phyloP scores from a whole-genome alignment of 2,888 invertebrate species.

The Adela reaumurella region DNA sequence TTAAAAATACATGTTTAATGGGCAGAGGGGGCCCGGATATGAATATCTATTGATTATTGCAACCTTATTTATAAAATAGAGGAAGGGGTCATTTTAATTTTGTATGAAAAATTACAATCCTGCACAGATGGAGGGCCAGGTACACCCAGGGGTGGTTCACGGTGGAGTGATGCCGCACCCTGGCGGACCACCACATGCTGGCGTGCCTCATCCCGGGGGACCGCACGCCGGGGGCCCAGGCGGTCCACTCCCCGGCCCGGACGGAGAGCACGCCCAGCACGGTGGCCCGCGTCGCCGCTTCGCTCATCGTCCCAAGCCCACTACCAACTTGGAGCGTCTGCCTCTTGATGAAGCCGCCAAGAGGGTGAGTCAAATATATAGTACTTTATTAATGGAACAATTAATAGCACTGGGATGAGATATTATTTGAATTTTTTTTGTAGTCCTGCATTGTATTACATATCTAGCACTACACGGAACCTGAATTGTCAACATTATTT shows the following conservation, averaged over 20 bases:
- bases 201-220: slow-evolving; percentile 26
- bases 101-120: no score
- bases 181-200: slow-evolving; percentile 26
- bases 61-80: no score
- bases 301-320: slow-evolving; percentile 39
- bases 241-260: slow-evolving; percentile 18
- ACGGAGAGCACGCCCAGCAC: slow-evolving; percentile 38
- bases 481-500: no score
- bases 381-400: no score
- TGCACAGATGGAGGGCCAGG: slow-evolving; percentile 42
- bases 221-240: slow-evolving; percentile 12
- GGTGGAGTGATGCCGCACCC: slow-evolving; percentile 1
- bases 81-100: no score
- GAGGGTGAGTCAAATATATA: slow-evolving; percentile 55
- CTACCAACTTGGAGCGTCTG: slow-evolving; percentile 50
- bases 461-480: no score
- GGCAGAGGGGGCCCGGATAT: no score
- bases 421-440: no score
- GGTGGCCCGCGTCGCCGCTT: slow-evolving; percentile 38
- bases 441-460: no score
- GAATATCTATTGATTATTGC: no score
- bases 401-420: no score
- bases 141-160: slow-evolving; percentile 24
- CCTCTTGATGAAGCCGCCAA: slow-evolving; percentile 71
- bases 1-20: no score